Base-by-base conservation (phyloP, 2,797 vertebrate genomes). In the Leuciscus waleckii region DNA sequence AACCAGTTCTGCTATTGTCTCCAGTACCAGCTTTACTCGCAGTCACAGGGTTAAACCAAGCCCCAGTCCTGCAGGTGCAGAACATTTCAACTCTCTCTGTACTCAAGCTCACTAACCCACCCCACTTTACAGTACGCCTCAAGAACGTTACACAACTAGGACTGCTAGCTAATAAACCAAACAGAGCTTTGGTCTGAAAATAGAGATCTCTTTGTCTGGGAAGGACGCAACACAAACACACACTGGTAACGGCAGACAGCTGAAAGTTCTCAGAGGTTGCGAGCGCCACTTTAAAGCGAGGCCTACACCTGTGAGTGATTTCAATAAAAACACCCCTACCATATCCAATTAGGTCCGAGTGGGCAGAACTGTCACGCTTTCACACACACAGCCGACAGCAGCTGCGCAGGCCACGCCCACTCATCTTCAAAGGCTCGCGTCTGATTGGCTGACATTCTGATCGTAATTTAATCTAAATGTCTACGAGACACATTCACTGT, bases 231-330 rank as follows among this genome's bases (percentile, higher is more conserved):
- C 61, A 73, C 37, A 51, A 16, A 74, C 75, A 58, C 43, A 83
- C 83, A 73, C 73, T 74, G 65, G 54, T 51, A 69, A 74, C 68
- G 54, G 49, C 63, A 77, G 73, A 88, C 84, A 88, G 85, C 85
- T 87, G 87, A 91, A 90, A 65, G 85, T 85, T 90, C 82, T 89
- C 81, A 87, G 74, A 87, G 84, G 77, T 84, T 86, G 79, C 71
- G 58, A 82, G 89, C 75, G 56, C 63, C 58, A 74, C 83, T 89
- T 90, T 87, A 83, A 90, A 88, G 82, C 75, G 71, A 87, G 85
- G 71, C 63, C 85, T 78, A 89, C 91, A 91, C 89, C 91, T 91
- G 91, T 85, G 88, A 90, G 81, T 87, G 84, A 90, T 91, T 91
- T 89, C 74, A 87, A 89, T 89, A 89, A 92, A 91, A 90, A 81